Evolutionary conservation across 2,888 invertebrate genomes (phyloP), one percentile per base, ranked within the genome.

Genomic region (Brachyopa scutellaris): DNA sequence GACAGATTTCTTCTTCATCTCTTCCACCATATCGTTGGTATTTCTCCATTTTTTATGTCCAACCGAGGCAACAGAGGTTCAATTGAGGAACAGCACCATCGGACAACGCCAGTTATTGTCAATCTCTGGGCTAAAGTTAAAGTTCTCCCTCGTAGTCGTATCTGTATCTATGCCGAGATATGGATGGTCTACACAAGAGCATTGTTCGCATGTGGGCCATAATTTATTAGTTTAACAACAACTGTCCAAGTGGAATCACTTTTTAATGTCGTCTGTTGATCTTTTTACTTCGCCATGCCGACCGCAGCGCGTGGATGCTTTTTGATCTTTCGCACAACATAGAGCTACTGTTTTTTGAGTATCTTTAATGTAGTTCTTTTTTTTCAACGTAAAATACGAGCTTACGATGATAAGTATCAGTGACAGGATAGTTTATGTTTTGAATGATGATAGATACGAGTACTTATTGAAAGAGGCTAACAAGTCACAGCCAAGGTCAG

Each of bases 121-220:
- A 47, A 55, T 51, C 59, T 11, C 31, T 47, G 38, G 21, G n/a
- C 8, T 36, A 17, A 19, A 17, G 40, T 31, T 11, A 4, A 53
- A 42, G 51, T 38, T 66, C 36, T 40, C 29, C 36, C 13, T 26
- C 21, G 31, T 47, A 26, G 49, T 36, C 31, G 33, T 33, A 38
- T 26, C 21, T 17, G 61, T 45, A 61, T 33, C 59, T 59, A 59
- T 15, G 15, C 19, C 38, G 2, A 5, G 11, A 13, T 11, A n/a
- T 2, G n/a, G n/a, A n/a, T n/a, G n/a, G 2, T 53, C 4, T 57
- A 17, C 26, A 33, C 80, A 49, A 67, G 62, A 49, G 67, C 80
- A 74, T 80, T 80, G 80, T 80, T 69, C 80, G 61, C 80, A 74
- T 80, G 57, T 74, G 80, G 80, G 74, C 69, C 80, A 80, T 80